These are phyloP conservation scores for Calephelis nemesis DNA, from an alignment of 1,140 invertebrate species.

Conservation along the genomic window DNA sequence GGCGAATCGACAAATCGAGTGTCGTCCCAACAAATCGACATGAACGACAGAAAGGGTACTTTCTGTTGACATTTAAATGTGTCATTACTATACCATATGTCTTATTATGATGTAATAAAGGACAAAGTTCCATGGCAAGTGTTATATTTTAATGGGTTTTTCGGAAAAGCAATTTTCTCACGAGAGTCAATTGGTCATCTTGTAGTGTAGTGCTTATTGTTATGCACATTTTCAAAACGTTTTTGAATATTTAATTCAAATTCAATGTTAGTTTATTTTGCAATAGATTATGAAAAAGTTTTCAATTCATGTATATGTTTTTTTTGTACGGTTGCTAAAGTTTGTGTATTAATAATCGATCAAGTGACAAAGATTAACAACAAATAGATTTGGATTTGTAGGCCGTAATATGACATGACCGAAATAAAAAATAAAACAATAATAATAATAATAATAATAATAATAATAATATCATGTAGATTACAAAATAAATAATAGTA, in stretches of 20 bases:
- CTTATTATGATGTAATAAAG: neutral
- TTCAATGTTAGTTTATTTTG: neutral
- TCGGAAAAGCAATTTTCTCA: slow-evolving; percentile 30
- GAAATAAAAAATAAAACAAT: no score
- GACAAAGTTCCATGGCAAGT: neutral
- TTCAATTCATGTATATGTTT: no score
- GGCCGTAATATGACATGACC: no score
- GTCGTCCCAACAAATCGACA: slow-evolving; percentile 47
- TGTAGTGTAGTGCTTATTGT: neutral
- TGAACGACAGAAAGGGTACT: no score
- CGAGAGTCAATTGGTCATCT: slow-evolving; percentile 34
- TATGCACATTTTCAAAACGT: slow-evolving; percentile 1
- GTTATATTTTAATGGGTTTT: neutral
- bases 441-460: no score
- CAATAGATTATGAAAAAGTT: no score
- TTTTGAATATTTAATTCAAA: neutral
- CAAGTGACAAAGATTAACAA: no score
- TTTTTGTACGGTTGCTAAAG: no score
- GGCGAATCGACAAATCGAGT: slow-evolving; percentile 59
- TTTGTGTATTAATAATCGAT: no score
- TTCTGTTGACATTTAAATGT: slow-evolving; percentile 28
- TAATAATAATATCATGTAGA: no score
- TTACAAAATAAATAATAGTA: no score
- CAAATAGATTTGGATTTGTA: no score
- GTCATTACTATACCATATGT: slow-evolving; percentile 2